Percentiles rank a stretch among this genome's conserved stretches.
Conservation (phyloP, 1,140 invertebrate species). For the Drosophila sulfurigaster region DNA sequence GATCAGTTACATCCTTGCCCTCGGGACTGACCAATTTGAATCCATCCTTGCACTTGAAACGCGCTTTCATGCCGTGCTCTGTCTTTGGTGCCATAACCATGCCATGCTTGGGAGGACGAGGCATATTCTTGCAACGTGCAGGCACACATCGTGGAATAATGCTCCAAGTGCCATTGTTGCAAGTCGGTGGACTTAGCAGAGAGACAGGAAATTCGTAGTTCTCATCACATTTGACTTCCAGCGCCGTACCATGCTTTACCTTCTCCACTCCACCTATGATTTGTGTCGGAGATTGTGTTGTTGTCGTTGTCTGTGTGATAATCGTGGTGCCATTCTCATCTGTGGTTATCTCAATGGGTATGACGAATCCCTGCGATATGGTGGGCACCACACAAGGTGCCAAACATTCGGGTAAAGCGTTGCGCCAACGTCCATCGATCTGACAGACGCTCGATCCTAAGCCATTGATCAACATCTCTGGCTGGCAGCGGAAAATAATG, state of each 20-base stretch:
- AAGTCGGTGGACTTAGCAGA: conserved; percentile 86
- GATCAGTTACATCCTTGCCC: conserved; percentile 84
- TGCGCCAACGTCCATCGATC: conserved; percentile 96
- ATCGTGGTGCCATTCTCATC: conserved; percentile 82
- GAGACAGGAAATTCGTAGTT: conserved; percentile 92
- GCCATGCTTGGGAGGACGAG: conserved; percentile 94
- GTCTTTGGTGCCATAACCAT: conserved; percentile 98
- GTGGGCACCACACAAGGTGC: conserved; percentile 96
- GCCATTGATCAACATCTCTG: conserved; percentile 96
- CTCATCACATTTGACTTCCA: conserved; percentile 93
- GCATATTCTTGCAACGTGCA: conserved; percentile 95
- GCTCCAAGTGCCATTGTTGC: conserved; percentile 98
- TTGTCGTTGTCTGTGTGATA: conserved; percentile 86
- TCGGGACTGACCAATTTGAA: conserved; percentile 91
- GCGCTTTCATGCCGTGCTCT: conserved; percentile 96
- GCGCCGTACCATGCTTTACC: conserved; percentile 93
- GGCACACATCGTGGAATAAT: conserved; percentile 96
- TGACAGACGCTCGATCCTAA: conserved; percentile 95
- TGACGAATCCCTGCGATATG: conserved; percentile 93
- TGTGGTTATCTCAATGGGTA: conserved; percentile 82
- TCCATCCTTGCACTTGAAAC: conserved; percentile 96
- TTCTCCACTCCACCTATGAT: conserved; percentile 86
- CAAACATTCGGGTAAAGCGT: conserved; percentile 94
- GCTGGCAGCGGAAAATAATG: conserved; percentile 97
- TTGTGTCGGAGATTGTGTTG: conserved; percentile 85